Evolutionary conservation across 30 jellyfish, hydroid and myxozoan genomes (phyloP).

Genomic region (Rhopilema esculentum): DNA sequence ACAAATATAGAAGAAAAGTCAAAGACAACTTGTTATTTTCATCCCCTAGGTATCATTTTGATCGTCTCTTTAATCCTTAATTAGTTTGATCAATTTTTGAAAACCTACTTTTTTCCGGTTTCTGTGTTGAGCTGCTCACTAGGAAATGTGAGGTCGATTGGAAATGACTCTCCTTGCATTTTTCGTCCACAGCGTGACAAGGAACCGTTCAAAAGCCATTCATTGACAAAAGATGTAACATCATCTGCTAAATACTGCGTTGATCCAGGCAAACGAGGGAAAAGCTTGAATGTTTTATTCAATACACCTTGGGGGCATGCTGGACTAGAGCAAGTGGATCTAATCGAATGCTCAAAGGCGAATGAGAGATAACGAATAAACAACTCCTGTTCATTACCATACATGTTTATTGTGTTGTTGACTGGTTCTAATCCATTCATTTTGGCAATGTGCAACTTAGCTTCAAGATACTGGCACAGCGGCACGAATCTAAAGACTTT

Average conservation of each 20-base stretch:
- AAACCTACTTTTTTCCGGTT: slow-evolving; percentile 22
- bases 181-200: slow-evolving; percentile 16
- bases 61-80: not conserved
- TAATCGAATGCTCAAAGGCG: not conserved
- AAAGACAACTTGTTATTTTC: slow-evolving; percentile 12
- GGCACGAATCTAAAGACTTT: not conserved
- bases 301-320: slow-evolving; percentile 1
- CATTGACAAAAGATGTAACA: not conserved
- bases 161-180: slow-evolving; percentile 20
- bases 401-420: not conserved
- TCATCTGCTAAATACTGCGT: not conserved
- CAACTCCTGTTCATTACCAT: slow-evolving; percentile 8
- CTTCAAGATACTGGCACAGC: slow-evolving; percentile 10
- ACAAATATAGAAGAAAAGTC: not conserved
- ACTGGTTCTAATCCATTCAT: slow-evolving; percentile 14
- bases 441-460: slow-evolving; percentile 9
- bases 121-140: slow-evolving; percentile 4
- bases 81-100: slow-evolving; percentile 1
- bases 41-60: not conserved
- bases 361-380: slow-evolving; percentile 9
- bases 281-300: not conserved
- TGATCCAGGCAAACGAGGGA: slow-evolving; percentile 25
- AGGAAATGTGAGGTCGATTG: slow-evolving; percentile 2
- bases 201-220: not conserved
- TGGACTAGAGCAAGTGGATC: not conserved